These are phyloP conservation scores for Thecocarcelia acutangulata DNA, from an alignment of 2,888 invertebrate genomes.

Conservation along the genomic window DNA sequence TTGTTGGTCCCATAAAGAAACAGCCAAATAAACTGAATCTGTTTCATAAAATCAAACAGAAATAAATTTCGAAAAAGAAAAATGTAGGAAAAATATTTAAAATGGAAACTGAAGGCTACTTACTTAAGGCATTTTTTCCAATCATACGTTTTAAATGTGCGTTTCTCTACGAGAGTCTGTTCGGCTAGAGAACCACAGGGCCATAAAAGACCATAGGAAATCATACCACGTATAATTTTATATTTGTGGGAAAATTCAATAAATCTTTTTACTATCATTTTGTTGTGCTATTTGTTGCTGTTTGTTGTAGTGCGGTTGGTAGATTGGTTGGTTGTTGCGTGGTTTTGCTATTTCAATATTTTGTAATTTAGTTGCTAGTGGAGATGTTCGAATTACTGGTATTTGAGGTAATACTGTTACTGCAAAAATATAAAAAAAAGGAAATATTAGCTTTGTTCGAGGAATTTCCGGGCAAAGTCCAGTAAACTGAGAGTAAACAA, in stretches of 20 bases:
- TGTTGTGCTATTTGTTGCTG: background rate
- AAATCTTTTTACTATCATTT: constrained; percentile 80
- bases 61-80: background rate
- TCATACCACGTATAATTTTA: constrained; percentile 84
- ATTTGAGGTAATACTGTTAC: constrained; percentile 49
- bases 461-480: no score
- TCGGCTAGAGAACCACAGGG: constrained; percentile 84
- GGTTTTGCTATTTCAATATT: background rate
- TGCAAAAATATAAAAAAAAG: constrained; percentile 29
- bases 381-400: background rate
- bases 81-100: background rate
- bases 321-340: background rate
- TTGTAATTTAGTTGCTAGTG: background rate
- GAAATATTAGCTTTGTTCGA: no score
- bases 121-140: constrained; percentile 83
- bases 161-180: constrained; percentile 83
- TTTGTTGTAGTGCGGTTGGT: background rate
- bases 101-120: constrained; percentile 45
- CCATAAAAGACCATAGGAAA: constrained; percentile 84
- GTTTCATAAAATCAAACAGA: constrained; percentile 21
- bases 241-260: constrained; percentile 82
- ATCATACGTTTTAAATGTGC: constrained; percentile 82
- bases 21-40: constrained; percentile 86
- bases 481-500: no score
- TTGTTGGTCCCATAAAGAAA: constrained; percentile 86